Evolutionary conservation across 2,888 invertebrate genomes (phyloP), one percentile per base, ranked within the genome.

Genomic region (Noctuana brunneofusca): DNA sequence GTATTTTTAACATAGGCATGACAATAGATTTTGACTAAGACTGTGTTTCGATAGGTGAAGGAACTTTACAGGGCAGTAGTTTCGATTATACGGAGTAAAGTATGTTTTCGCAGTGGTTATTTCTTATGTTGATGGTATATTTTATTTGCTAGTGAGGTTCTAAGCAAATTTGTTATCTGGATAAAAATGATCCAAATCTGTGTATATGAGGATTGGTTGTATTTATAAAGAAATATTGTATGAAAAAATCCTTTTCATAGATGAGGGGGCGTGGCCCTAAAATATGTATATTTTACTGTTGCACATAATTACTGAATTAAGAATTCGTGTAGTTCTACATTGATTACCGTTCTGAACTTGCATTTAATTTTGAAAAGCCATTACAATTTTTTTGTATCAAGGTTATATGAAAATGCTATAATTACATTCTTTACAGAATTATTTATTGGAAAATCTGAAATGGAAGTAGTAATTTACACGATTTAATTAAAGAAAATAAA

Each of bases 41-140:
- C 50, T 52, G 50, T 58, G 52, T 52, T 52, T 58, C 41, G 27
- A 27, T 50, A 58, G 41, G 50, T 58, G 49, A 24, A 18, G 52
- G 50, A 52, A 52, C 41, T 43, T n/a, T 43, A 30, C 22, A 52
- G 30, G n/a, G n/a, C 58, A 2, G n/a, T n/a, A 11, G n/a, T 53
- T 24, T 11, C n/a, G 38, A 35, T 38, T 38, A 16, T 22, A 24
- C 38, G 14, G 52, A 18, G 20, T 53, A 53, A 18, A 11, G 8
- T 20, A 9, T 22, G 3, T 20, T 48, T 9, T 1, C 1, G n/a
- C 35, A 35, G n/a, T 2, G 8, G 6, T 35, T 14, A n/a, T 12
- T 35, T 14, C 4, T 12, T 46, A 20, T 46, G 41, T 14, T 41
- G 4, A 14, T 4, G 14, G 3, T 20, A 12, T 46, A 20, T 20